Conservation (phyloP, 2,113 vertebrate species). For the Jacana jacana region DNA sequence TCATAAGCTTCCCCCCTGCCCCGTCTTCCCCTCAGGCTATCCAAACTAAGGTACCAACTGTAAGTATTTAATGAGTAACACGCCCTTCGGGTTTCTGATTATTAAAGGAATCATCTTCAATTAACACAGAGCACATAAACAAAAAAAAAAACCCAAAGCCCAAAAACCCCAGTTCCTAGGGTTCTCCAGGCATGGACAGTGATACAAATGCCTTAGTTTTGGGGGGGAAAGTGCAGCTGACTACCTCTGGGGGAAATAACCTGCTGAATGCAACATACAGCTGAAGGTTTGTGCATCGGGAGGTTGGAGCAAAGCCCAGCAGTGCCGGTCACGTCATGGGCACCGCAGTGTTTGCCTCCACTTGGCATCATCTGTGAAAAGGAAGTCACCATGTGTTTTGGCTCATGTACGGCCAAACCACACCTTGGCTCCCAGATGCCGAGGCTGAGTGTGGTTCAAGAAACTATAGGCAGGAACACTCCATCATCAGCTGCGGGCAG, state of each 20-base stretch:
- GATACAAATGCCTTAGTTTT: not conserved
- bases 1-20: fast-evolving
- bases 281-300: not conserved
- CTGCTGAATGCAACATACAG: fast-evolving
- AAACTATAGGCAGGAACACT: not conserved
- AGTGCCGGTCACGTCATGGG: fast-evolving
- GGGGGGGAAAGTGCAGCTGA: fast-evolving
- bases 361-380: not conserved
- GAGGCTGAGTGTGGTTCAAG: fast-evolving
- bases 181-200: not conserved
- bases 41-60: not conserved
- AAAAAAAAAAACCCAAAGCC: too few relatives aligned
- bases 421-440: not conserved
- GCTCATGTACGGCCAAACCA: not conserved
- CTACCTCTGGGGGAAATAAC: not conserved
- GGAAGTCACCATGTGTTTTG: not conserved
- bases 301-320: not conserved
- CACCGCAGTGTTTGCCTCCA: not conserved
- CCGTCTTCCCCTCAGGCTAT: not conserved
- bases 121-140: not conserved
- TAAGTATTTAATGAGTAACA: not conserved
- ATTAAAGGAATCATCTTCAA: not conserved
- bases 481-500: not conserved
- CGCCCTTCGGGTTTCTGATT: not conserved
- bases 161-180: not conserved